Evolutionary conservation across 35 echinoderm and acorn worm species (phyloP).

Genomic region (Lytechinus variegatus): DNA sequence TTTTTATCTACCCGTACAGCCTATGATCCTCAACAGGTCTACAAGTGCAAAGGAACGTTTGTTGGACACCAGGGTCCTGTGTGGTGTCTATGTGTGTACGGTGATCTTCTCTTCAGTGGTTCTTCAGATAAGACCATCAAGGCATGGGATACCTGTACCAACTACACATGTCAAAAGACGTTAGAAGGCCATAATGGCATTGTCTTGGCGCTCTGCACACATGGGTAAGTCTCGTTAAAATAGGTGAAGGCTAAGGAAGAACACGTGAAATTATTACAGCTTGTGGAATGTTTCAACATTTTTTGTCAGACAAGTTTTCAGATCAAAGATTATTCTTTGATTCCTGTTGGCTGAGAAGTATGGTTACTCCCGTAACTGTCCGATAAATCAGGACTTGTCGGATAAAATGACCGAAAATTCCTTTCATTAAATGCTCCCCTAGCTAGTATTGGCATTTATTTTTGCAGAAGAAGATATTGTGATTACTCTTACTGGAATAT

Average conservation of each 20-base stretch:
- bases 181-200: constrained; percentile 97
- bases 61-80: constrained; percentile 98
- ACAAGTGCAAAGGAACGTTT: constrained; percentile 98
- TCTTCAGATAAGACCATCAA: constrained; percentile 99
- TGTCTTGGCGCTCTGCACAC: constrained; percentile 86
- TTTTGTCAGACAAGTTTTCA: too few relatives aligned
- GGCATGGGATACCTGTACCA: constrained; percentile 98
- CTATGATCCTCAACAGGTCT: constrained; percentile 94
- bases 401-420: too few relatives aligned
- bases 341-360: too few relatives aligned
- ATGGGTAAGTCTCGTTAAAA: constrained; percentile 67
- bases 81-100: constrained; percentile 96
- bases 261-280: background rate
- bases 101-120: constrained; percentile 96
- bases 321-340: too few relatives aligned
- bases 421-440: too few relatives aligned
- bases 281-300: background rate
- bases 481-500: too few relatives aligned
- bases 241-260: too few relatives aligned
- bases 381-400: too few relatives aligned
- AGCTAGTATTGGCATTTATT: too few relatives aligned
- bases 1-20: constrained; percentile 61
- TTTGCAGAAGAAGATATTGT: too few relatives aligned
- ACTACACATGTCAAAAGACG: constrained; percentile 99
- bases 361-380: too few relatives aligned